phyloP scores from a whole-genome alignment of 2,888 invertebrate species.

The Philaethria dido region DNA sequence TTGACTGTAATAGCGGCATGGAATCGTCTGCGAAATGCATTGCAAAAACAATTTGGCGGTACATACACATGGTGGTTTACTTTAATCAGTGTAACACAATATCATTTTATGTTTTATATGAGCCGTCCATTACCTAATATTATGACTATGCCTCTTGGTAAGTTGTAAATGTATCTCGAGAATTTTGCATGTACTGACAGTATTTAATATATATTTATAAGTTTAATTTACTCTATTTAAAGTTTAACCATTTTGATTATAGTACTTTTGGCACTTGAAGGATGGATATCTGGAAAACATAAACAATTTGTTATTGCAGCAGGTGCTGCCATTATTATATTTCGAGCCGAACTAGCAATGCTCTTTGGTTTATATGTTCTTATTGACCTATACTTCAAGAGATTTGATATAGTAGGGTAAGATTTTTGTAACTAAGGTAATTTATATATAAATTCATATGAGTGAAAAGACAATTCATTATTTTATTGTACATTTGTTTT shows the following conservation, averaged over 20 bases:
- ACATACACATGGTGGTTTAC: constrained; percentile 92
- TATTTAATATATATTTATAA: neutral
- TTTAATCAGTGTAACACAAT: constrained; percentile 94
- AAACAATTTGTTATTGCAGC: constrained; percentile 91
- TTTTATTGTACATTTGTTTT: neutral
- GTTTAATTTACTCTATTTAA: neutral
- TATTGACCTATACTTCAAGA: constrained; percentile 89
- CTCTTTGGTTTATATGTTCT: constrained; percentile 93
- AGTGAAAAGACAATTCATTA: neutral
- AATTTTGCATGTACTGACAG: neutral
- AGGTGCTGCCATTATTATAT: constrained; percentile 94
- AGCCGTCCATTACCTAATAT: constrained; percentile 97
- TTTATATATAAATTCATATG: neutral
- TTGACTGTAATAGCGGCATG: constrained; percentile 90
- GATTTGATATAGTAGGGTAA: constrained; percentile 80
- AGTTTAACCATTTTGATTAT: neutral
- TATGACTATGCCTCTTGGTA: constrained; percentile 96
- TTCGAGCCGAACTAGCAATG: constrained; percentile 94
- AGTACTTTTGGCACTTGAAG: constrained; percentile 94
- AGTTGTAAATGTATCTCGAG: constrained; percentile 48
- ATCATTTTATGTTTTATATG: constrained; percentile 99
- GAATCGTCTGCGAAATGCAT: constrained; percentile 87
- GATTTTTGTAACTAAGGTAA: constrained; percentile 36
- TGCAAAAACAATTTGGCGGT: constrained; percentile 90
- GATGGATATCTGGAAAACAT: constrained; percentile 91